phyloP scores from a whole-genome alignment of 2,113 vertebrate genomes.

The Hydrochoerus hydrochaeris region DNA sequence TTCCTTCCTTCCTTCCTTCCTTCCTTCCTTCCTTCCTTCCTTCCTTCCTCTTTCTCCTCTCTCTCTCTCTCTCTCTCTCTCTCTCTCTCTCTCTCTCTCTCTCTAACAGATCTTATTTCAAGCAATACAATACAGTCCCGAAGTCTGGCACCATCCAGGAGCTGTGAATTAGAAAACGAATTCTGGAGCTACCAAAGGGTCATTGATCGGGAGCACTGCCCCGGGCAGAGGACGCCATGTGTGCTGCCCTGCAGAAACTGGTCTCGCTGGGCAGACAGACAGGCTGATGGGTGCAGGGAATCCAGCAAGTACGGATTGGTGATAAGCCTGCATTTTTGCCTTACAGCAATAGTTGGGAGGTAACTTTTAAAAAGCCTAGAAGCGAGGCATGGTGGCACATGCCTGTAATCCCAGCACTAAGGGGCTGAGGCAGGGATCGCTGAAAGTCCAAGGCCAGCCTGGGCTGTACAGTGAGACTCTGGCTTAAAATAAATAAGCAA shows the following conservation, averaged over 20 bases:
- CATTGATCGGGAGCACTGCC: neutral
- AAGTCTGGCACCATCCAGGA: neutral
- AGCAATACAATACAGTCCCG: neutral
- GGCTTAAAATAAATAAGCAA: neutral
- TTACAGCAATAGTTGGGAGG: neutral
- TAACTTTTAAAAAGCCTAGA: neutral
- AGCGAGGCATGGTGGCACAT: neutral
- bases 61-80: too few relatives aligned
- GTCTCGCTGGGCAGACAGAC: neutral
- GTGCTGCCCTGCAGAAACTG: neutral
- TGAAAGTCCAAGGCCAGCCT: neutral
- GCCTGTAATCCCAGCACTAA: neutral
- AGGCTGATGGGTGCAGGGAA: neutral
- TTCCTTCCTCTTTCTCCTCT: too few relatives aligned
- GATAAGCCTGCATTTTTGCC: neutral
- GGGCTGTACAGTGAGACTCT: neutral
- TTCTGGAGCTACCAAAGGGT: neutral
- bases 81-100: too few relatives aligned
- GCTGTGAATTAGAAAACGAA: neutral
- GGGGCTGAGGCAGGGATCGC: neutral
- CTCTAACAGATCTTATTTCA: neutral
- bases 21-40: too few relatives aligned
- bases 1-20: too few relatives aligned
- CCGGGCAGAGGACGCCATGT: fast-evolving
- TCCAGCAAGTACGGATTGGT: neutral